Conservation (phyloP, 2,797 vertebrate genomes). For the Centroberyx gerrardi region DNA sequence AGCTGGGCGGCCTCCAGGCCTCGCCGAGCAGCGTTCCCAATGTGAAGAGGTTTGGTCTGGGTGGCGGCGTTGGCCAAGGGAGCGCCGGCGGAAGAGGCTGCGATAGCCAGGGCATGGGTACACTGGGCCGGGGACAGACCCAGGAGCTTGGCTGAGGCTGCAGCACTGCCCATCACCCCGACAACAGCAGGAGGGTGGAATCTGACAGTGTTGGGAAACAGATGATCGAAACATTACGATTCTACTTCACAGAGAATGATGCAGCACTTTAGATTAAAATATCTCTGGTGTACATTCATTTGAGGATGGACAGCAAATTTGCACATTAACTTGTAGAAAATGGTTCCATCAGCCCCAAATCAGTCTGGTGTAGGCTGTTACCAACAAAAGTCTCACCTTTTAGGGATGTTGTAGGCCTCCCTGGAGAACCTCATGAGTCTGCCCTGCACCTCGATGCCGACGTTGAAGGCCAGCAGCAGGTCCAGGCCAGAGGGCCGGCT, state of each 20-base stretch:
- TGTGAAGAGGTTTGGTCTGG: slow-evolving; percentile 94
- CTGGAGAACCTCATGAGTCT: slow-evolving; percentile 91
- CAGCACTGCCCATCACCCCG: slow-evolving; percentile 94
- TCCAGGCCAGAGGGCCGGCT: slow-evolving; percentile 89
- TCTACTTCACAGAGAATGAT: neutral
- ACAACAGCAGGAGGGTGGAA: slow-evolving; percentile 96
- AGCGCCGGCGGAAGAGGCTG: slow-evolving; percentile 93
- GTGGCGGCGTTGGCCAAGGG: slow-evolving; percentile 95
- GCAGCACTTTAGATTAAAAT: neutral
- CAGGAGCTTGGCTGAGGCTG: slow-evolving; percentile 91
- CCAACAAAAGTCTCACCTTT: slow-evolving; percentile 81
- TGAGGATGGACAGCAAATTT: neutral
- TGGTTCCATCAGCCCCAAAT: too few species aligned
- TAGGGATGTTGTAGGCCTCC: slow-evolving; percentile 93
- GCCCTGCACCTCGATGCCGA: slow-evolving; percentile 95
- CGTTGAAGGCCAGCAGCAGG: slow-evolving; percentile 93
- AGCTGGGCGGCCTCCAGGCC: slow-evolving; percentile 93
- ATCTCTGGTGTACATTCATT: neutral
- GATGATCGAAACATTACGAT: neutral
- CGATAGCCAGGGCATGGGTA: slow-evolving; percentile 90
- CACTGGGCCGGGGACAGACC: slow-evolving; percentile 85
- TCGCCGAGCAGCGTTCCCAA: slow-evolving; percentile 90
- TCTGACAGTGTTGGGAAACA: slow-evolving; percentile 72
- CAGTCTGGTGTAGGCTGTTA: neutral
- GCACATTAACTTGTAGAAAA: neutral